These are phyloP conservation scores for Argyra leucocephala DNA, from an alignment of 2,888 invertebrate species.

Conservation along the genomic window DNA sequence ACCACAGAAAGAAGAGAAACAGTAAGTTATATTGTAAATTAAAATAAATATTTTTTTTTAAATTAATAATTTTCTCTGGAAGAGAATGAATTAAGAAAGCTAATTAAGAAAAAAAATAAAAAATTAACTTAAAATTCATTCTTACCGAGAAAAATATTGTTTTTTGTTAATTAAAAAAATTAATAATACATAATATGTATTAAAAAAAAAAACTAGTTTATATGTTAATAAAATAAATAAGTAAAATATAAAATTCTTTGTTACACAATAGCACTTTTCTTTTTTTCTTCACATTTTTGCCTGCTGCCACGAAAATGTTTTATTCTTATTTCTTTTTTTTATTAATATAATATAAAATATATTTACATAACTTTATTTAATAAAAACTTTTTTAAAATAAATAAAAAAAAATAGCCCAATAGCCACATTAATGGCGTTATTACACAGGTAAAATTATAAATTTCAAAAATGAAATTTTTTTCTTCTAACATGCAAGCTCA, in stretches of 20 bases:
- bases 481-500: conserved; percentile 6
- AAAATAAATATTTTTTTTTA: conserved; percentile 8
- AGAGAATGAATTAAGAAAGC: conserved; percentile 1
- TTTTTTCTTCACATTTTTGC: conserved; percentile 27
- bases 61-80: not conserved
- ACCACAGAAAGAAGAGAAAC: conserved; percentile 59
- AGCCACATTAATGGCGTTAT: conserved; percentile 90
- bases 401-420: conserved; percentile 63
- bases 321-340: not conserved
- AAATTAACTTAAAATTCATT: not conserved
- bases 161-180: not conserved
- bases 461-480: conserved; percentile 8
- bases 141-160: not conserved
- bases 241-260: conserved; percentile 18
- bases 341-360: too few relatives aligned
- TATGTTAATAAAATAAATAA: too few relatives aligned
- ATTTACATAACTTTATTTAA: too few relatives aligned
- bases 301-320: conserved; percentile 9
- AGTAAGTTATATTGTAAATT: conserved; percentile 53
- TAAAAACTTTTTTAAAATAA: conserved; percentile 26
- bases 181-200: not conserved
- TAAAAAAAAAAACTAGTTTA: too few relatives aligned
- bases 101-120: too few relatives aligned
- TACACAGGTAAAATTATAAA: conserved; percentile 74
- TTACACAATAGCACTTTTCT: conserved; percentile 37